Evolutionary conservation across 2,113 vertebrate genomes (phyloP).

Genomic region (Eurystomus gularis): DNA sequence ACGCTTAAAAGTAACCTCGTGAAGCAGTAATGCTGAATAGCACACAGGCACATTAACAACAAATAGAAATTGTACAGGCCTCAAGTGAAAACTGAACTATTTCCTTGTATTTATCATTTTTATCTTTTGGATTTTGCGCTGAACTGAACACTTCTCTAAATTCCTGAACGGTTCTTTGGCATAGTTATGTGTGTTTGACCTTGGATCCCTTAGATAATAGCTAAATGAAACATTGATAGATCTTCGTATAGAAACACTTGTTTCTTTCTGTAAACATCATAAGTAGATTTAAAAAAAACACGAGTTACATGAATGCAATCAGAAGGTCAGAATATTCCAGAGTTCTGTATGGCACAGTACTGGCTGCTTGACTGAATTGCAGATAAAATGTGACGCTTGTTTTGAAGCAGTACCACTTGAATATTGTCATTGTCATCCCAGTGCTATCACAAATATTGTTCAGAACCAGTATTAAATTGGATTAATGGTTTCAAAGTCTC

Average conservation of each 20-base stretch:
- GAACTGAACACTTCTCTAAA: neutral
- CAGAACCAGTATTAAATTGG: neutral
- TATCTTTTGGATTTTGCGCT: neutral
- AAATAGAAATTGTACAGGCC: neutral
- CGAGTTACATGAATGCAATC: too few species aligned
- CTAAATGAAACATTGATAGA: neutral
- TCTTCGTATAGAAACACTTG: neutral
- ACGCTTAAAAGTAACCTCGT: neutral
- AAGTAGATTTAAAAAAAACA: too few species aligned
- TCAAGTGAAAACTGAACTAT: neutral
- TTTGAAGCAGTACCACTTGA: neutral
- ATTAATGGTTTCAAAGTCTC: neutral
- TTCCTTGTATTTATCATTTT: neutral
- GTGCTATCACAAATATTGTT: neutral
- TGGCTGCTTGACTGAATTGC: neutral
- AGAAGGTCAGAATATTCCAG: neutral
- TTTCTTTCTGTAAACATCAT: neutral
- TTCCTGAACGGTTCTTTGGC: neutral
- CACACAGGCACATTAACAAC: neutral
- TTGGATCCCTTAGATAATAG: neutral
- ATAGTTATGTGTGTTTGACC: neutral
- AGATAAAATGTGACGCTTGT: neutral
- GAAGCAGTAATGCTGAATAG: neutral
- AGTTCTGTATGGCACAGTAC: neutral
- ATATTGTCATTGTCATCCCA: neutral